These are phyloP conservation scores for Dryococelus australis DNA, from an alignment of 2,888 invertebrate species.

Conservation along the genomic window DNA sequence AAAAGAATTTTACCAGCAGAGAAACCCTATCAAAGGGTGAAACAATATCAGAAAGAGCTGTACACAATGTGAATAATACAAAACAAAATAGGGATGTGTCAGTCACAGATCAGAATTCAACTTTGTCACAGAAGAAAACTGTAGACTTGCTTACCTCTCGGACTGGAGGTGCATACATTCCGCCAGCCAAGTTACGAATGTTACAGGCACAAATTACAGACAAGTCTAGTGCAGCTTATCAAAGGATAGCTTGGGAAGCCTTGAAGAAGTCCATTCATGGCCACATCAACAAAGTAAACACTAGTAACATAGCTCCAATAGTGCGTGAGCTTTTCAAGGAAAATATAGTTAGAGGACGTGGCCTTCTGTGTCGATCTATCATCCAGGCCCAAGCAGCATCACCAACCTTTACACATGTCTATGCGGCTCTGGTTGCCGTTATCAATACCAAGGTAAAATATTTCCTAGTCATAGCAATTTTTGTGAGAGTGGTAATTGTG, in stretches of 20 bases:
- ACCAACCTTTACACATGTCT: constrained; percentile 97
- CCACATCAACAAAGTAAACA: constrained; percentile 97
- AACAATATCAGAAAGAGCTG: constrained; percentile 49
- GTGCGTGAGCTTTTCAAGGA: constrained; percentile 91
- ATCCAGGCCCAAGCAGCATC: constrained; percentile 98
- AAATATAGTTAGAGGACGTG: constrained; percentile 95
- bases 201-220: constrained; percentile 97
- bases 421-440: constrained; percentile 93
- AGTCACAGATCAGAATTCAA: constrained; percentile 39
- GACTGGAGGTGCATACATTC: constrained; percentile 97
- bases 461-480: background rate
- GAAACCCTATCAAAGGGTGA: constrained; percentile 43
- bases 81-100: constrained; percentile 38
- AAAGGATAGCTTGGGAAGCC: constrained; percentile 98
- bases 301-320: constrained; percentile 91
- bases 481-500: background rate
- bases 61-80: constrained; percentile 41
- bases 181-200: constrained; percentile 92
- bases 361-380: constrained; percentile 89
- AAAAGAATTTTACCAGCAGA: constrained; percentile 44
- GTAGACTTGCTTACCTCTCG: constrained; percentile 79
- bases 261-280: constrained; percentile 98
- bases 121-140: constrained; percentile 53
- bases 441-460: constrained; percentile 84
- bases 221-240: constrained; percentile 93